Evolutionary conservation across 1,140 invertebrate genomes (phyloP).

Genomic region (Medauroidea extradentata): DNA sequence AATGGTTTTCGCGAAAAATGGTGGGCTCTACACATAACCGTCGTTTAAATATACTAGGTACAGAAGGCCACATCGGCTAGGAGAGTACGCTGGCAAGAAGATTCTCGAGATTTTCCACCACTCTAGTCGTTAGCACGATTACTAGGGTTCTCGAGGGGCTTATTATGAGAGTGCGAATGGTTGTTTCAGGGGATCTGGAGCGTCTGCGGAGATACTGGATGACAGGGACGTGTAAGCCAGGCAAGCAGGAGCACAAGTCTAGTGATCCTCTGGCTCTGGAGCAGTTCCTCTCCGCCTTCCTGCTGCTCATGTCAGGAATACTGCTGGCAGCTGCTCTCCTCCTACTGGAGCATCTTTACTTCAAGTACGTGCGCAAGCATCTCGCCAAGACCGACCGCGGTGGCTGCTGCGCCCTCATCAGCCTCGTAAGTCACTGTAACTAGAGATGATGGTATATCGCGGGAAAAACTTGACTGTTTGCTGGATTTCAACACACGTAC

Average conservation of each 20-base stretch:
- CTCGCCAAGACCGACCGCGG: conserved; percentile 83
- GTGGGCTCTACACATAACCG: too few species aligned
- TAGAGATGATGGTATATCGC: too few species aligned
- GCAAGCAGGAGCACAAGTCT: conserved; percentile 83
- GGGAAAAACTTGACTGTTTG: too few species aligned
- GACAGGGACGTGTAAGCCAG: conserved; percentile 92
- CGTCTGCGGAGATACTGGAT: conserved; percentile 93
- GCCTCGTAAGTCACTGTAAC: conserved; percentile 69
- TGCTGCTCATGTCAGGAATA: conserved; percentile 91
- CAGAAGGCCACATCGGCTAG: too few species aligned
- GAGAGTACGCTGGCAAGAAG: too few species aligned
- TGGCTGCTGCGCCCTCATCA: conserved; percentile 86
- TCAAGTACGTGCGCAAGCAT: conserved; percentile 83
- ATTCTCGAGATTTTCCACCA: too few species aligned
- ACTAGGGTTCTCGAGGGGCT: too few species aligned
- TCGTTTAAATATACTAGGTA: too few species aligned
- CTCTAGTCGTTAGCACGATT: too few species aligned
- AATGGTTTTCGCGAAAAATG: too few species aligned
- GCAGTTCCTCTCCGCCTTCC: conserved; percentile 96
- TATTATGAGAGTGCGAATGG: too few species aligned
- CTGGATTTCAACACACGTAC: too few species aligned
- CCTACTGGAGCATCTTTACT: conserved; percentile 89
- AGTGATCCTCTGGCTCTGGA: conserved; percentile 91
- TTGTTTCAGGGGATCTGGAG: conserved; percentile 76
- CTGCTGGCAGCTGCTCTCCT: conserved; percentile 79